phyloP scores from a whole-genome alignment of 2,797 vertebrate species.

The Sebastes nivosus region DNA sequence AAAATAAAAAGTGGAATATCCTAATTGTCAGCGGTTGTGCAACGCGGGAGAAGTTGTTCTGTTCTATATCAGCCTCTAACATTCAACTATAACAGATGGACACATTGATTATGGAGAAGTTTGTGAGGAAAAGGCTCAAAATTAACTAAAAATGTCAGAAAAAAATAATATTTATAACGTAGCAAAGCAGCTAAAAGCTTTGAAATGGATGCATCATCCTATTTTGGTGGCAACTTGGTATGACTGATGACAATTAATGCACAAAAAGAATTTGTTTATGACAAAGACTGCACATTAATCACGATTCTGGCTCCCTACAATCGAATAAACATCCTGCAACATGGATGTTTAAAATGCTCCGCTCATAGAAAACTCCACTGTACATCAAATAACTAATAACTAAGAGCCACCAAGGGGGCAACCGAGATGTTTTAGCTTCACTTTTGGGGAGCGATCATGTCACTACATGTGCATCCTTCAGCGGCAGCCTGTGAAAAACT shows the following conservation, averaged over 20 bases:
- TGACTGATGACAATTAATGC: not conserved
- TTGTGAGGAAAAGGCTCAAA: not conserved
- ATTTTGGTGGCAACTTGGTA: not conserved
- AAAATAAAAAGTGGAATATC: not conserved
- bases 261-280: accelerated
- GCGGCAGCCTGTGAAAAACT: too few species aligned
- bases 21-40: constrained; percentile 1
- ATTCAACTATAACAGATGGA: not conserved
- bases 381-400: too few species aligned
- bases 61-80: not conserved
- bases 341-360: too few species aligned
- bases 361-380: too few species aligned
- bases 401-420: accelerated
- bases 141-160: not conserved
- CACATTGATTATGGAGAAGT: not conserved
- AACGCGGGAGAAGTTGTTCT: not conserved
- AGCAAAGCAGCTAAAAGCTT: not conserved
- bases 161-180: not conserved
- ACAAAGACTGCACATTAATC: not conserved
- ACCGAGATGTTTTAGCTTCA: too few species aligned
- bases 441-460: too few species aligned
- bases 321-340: too few species aligned
- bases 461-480: accelerated
- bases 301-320: too few species aligned
- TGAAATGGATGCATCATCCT: not conserved